phyloP scores from a whole-genome alignment of 2,888 invertebrate species.

The Hemistola chrysoprasaria region DNA sequence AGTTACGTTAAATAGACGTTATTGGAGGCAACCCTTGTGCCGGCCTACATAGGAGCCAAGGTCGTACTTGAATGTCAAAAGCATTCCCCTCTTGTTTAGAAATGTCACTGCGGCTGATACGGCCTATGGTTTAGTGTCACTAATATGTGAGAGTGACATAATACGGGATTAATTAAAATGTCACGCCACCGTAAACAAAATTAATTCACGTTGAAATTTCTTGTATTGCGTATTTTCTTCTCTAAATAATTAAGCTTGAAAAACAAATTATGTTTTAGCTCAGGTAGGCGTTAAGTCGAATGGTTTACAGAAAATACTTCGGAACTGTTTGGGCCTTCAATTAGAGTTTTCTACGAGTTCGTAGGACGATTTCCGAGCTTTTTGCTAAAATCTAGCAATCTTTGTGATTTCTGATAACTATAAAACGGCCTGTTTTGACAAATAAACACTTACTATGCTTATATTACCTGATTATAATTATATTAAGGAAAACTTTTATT shows the following conservation, averaged over 20 bases:
- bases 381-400: no score
- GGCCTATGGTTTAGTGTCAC: constrained; percentile 75
- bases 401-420: no score
- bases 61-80: constrained; percentile 76
- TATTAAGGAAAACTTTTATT: no score
- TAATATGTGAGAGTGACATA: constrained; percentile 78
- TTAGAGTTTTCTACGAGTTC: no score
- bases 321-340: constrained; percentile 1
- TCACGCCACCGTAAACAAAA: constrained; percentile 60
- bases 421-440: no score
- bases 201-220: constrained; percentile 56
- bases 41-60: constrained; percentile 63
- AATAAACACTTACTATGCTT: no score
- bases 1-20: constrained; percentile 46
- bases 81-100: constrained; percentile 75
- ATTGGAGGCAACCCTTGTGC: constrained; percentile 62
- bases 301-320: constrained; percentile 3
- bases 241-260: constrained; percentile 33
- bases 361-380: not conserved
- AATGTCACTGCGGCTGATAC: constrained; percentile 75
- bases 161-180: constrained; percentile 76
- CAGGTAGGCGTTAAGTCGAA: constrained; percentile 7
- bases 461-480: no score
- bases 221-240: constrained; percentile 45
- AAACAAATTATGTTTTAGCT: constrained; percentile 23